Evolutionary conservation across 2,888 invertebrate species (phyloP).

Genomic region (Laspeyria flexula): DNA sequence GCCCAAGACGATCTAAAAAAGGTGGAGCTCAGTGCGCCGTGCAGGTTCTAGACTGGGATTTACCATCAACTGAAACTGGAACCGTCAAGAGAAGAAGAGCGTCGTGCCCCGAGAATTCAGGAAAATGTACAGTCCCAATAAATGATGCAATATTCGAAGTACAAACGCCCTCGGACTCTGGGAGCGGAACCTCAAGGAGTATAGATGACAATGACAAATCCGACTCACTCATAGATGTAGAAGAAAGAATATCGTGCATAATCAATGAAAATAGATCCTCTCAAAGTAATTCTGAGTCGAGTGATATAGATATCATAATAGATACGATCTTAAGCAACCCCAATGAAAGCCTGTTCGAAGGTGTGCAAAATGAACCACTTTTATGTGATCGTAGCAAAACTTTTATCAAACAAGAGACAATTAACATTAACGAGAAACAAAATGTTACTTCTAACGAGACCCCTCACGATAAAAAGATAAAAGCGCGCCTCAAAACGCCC

Average conservation of each 20-base stretch:
- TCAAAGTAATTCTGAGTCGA: conserved; percentile 78
- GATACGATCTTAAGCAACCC: conserved; percentile 70
- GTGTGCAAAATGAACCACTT: conserved; percentile 60
- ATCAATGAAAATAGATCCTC: conserved; percentile 82
- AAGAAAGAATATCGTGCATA: conserved; percentile 80
- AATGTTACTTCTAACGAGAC: conserved; percentile 47
- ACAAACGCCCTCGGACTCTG: conserved; percentile 76
- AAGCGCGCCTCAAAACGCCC: conserved; percentile 70
- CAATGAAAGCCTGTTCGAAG: conserved; percentile 55
- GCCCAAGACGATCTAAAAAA: conserved; percentile 81
- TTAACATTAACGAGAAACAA: conserved; percentile 53
- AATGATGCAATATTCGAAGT: conserved; percentile 72
- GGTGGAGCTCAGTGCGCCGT: conserved; percentile 70
- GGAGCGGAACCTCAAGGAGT: conserved; percentile 74
- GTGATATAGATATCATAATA: conserved; percentile 75
- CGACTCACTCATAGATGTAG: conserved; percentile 74
- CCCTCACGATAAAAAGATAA: conserved; percentile 62
- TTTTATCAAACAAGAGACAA: conserved; percentile 65
- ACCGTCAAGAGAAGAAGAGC: conserved; percentile 89
- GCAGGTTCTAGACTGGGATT: conserved; percentile 89
- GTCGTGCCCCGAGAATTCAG: conserved; percentile 79
- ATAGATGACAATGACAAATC: conserved; percentile 70
- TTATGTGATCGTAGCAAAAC: conserved; percentile 68
- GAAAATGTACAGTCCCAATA: conserved; percentile 48
- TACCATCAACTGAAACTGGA: conserved; percentile 89